These are phyloP conservation scores for Procambarus clarkii DNA, from an alignment of 1,140 invertebrate species.

Conservation along the genomic window DNA sequence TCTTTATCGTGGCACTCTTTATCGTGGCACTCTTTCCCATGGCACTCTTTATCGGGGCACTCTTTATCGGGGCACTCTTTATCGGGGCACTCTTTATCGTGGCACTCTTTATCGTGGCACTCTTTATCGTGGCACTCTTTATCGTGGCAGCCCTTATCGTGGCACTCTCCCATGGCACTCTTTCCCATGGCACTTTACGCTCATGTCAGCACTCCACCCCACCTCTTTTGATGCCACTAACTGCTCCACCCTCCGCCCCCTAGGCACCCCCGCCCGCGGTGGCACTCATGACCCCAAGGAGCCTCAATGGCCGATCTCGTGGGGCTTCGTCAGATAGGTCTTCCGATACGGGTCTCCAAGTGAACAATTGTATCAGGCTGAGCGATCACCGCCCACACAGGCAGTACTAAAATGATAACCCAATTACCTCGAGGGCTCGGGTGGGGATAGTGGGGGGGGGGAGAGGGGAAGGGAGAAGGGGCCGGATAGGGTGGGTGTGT, in stretches of 20 bases:
- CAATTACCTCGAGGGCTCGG: conserved; percentile 55
- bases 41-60: too few relatives aligned
- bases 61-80: too few relatives aligned
- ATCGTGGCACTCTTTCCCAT: too few relatives aligned
- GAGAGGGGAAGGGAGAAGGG: conserved; percentile 6
- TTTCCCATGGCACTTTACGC: too few relatives aligned
- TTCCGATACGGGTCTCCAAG: conserved; percentile 46
- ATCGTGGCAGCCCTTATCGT: too few relatives aligned
- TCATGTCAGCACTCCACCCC: background rate
- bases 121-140: too few relatives aligned
- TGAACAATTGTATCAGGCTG: conserved; percentile 56
- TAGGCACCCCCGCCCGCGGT: background rate
- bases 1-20: too few relatives aligned
- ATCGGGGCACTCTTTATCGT: too few relatives aligned
- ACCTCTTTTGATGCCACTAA: background rate
- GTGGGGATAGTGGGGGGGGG: background rate
- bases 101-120: too few relatives aligned
- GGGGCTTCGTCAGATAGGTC: conserved; percentile 52
- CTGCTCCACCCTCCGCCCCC: background rate
- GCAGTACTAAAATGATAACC: conserved; percentile 63
- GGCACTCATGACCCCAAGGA: background rate
- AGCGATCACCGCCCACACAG: conserved; percentile 47
- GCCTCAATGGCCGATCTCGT: conserved; percentile 15
- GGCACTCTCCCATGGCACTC: background rate
- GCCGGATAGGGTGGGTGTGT: background rate